Base-by-base conservation (phyloP, 2,797 vertebrate genomes). In the Typhlichthys subterraneus region DNA sequence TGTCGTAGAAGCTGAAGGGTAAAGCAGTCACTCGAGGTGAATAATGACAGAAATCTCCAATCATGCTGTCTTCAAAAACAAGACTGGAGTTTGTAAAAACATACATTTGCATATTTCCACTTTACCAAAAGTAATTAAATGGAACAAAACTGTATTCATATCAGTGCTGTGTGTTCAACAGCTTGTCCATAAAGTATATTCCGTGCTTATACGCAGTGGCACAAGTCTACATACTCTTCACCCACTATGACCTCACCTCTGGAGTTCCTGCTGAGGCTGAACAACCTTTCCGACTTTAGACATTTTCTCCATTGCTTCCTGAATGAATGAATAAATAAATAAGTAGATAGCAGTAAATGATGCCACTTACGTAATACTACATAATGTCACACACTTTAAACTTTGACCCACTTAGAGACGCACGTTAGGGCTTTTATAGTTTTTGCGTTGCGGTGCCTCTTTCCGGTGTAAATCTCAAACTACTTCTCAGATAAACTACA, bases 281-380 rank as follows among this genome's bases (percentile, higher is more conserved):
- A 99, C 81, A 0, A 98, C 91, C 83, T 85, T 90, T 47, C 97
- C 96, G 13, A 94, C 92, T 89, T 89, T 95, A 55, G 93, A 93
- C 97, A 99, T 99, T 88, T 88, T 94, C 61, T 84, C 87, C 95
- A 98, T 97, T 33, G 96, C 97, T 81, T 96, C 96, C 97, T 98
- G 77, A 86, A 84, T 65, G 59, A 9, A 17, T 17, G 17, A 46
- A 23, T 6, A 5, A 2, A 47, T 12, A 12, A 29, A 42, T 14
- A 55, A 5, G 70, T 4, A 47, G 55, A 70, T 50, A 0, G 3
- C 47, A 75, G 52, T 72, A 58, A 61, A 15, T 77, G 71, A 70
- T 1, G 56, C 12, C 0, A 2, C 63, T 80, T 33, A 76, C 23
- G 23, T 29, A 29, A 29, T 29, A 29, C 75, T 83, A 77, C 85